Base-by-base conservation (phyloP, 2,888 invertebrate species). In the Eupithecia subfuscata region DNA sequence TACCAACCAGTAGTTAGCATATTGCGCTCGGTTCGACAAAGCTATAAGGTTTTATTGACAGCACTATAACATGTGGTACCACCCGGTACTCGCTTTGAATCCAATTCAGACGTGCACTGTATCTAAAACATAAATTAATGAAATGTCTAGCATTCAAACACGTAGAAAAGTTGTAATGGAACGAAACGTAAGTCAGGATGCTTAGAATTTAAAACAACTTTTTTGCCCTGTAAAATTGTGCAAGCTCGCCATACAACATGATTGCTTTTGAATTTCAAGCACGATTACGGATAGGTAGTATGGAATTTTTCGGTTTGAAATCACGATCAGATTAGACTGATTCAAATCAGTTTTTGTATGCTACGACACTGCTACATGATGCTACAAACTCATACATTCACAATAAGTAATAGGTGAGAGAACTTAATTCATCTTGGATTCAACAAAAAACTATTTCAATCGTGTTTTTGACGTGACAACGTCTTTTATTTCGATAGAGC, bases 61-160 rank as follows among this genome's bases (percentile, higher is more conserved):
- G 73, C 81, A 77, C 72, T 79, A 82, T 82, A 81, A 80, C 79
- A 76, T 82, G 77, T 82, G 83, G 84, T 85, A 84, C 85, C 83
- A 84, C 72, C 82, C 82, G 79, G 82, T 83, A 82, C 82, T 82
- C 78, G 75, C 75, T 79, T 73, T 82, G 81, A 77, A 79, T 74
- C 68, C 69, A 71, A 78, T 75, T 71, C 68, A 77, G 64, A 79
- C 84, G 84, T 85, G 87, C 76, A 34, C 75, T 76, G 86, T 86
- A 85, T 88, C 75, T 73, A 70, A 81, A 86, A 80, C 77, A 80
- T 76, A 80, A 80, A 80, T 82, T 81, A 79, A 73, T 73, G 70
- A 78, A 80, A 82, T 79, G 75, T 73, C 80, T 79, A 80, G 76
- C 80, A 85, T 83, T 77, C 69, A 74, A 80, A 80, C 84, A 84